Base-by-base conservation (phyloP, 1,140 invertebrate species). In the Stegodyphus mimosarum region DNA sequence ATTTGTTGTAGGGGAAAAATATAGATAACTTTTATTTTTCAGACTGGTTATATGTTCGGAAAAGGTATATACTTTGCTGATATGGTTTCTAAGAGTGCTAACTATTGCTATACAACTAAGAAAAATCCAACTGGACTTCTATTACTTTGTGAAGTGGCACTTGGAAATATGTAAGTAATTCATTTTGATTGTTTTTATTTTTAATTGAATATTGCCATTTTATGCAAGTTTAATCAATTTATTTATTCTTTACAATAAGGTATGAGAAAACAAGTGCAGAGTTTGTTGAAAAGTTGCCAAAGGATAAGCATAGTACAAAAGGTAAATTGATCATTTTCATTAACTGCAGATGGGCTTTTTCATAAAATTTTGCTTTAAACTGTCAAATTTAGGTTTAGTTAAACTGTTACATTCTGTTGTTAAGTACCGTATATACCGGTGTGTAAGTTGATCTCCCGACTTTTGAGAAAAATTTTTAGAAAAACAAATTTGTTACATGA, bases 21-120 rank as follows among this genome's bases (percentile, higher is more conserved):
- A 60, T 60, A 60, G 15, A 60, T 60, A 60, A 10, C 55, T 10
- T 60, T 60, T 60, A 69, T 73, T 79, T 81, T 88, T 89, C 85
- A 90, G 88, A 96, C 96, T 53, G 98, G 98, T 88, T 99, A 99
- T 91, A 99, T 99, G 98, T 99, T 99, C 91, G 98, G 98, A 76
- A 98, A 97, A 84, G 91, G 96, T 89, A 93, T 94, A 67, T 99
- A 99, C 90, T 99, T 99, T 92, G 98, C 98, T 6, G 98, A 99
- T 90, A 99, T 99, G 97, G 97, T 99, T 0, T 97, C 97, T 0
- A 99, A 99, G 90, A 99, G 97, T 3, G 98, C 98, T 0, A 99
- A 99, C 90, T 99, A 99, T 90, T 99, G 98, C 92, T 94, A 93
- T 87, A 95, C 97, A 4, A 94, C 92, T 72, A 91, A 91, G 3